phyloP scores from a whole-genome alignment of 2,113 vertebrate genomes.

The Bombycilla garrulus region DNA sequence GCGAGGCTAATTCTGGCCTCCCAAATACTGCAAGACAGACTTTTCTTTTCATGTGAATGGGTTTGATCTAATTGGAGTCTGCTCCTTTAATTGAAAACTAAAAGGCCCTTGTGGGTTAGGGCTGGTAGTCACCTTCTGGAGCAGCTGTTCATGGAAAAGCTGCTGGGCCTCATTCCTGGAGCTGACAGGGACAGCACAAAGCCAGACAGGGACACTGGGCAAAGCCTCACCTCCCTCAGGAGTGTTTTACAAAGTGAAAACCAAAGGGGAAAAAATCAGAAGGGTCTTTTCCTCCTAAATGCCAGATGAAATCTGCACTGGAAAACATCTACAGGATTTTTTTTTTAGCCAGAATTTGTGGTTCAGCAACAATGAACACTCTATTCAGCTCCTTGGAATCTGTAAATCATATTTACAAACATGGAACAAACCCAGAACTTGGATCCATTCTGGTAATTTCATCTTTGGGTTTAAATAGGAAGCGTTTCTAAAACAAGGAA shows the following conservation, averaged over 20 bases:
- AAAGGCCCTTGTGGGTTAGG: constrained; percentile 27
- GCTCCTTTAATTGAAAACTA: constrained; percentile 50
- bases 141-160: background rate
- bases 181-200: background rate
- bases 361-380: background rate
- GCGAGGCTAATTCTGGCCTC: constrained; percentile 13
- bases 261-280: background rate
- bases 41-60: constrained; percentile 9
- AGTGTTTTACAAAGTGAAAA: background rate
- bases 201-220: background rate
- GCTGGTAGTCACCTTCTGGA: background rate
- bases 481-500: background rate
- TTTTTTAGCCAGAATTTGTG: background rate
- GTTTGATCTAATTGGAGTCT: constrained; percentile 25
- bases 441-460: background rate
- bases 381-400: background rate
- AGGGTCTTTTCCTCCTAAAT: background rate
- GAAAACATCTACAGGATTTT: background rate
- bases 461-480: background rate
- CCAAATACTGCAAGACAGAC: constrained; percentile 24
- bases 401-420: background rate
- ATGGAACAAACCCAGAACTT: background rate
- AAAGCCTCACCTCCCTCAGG: background rate
- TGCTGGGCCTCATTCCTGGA: background rate
- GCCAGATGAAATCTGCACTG: background rate